Evolutionary conservation across 92 coral and sea anemone genomes (phyloP).

Genomic region (Umimayanthus kanabou): DNA sequence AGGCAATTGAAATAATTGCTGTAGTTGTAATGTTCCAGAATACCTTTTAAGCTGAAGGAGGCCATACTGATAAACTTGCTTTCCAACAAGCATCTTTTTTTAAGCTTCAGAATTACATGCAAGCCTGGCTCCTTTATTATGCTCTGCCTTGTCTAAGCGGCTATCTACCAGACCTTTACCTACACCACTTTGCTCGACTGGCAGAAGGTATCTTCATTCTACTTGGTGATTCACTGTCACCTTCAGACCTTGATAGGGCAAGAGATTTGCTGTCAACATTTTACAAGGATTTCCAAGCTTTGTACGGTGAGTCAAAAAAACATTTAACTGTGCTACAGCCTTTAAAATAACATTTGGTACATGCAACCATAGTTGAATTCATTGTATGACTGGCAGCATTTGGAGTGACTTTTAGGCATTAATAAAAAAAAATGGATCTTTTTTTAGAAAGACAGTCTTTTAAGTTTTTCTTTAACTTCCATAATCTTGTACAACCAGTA

Average conservation of each 20-base stretch:
- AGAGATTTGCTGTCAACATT: slow-evolving; percentile 26
- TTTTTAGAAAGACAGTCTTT: no score
- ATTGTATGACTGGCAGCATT: no score
- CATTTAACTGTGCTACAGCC: neutral
- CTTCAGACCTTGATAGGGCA: slow-evolving; percentile 32
- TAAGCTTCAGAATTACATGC: slow-evolving; percentile 66
- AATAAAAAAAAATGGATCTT: no score
- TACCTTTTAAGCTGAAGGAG: no score
- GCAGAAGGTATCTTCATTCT: slow-evolving; percentile 59
- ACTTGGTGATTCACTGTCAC: slow-evolving; percentile 52
- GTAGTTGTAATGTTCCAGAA: no score
- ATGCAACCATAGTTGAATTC: no score
- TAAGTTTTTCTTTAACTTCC: no score
- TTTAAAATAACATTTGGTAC: neutral
- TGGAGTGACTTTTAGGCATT: no score
- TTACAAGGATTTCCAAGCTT: slow-evolving; percentile 47
- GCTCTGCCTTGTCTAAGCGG: slow-evolving; percentile 60
- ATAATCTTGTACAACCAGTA: no score
- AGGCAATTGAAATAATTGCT: no score
- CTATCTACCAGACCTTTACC: slow-evolving; percentile 51
- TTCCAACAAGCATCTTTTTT: neutral
- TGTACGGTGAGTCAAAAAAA: slow-evolving; percentile 35
- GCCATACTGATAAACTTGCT: no score
- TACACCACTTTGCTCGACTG: slow-evolving; percentile 58
- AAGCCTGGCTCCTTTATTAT: slow-evolving; percentile 62